A percentile compares a stretch with the other conserved stretches of the same genome.
phyloP scores from a whole-genome alignment of 1,140 invertebrate genomes.

The Sipha flava region DNA sequence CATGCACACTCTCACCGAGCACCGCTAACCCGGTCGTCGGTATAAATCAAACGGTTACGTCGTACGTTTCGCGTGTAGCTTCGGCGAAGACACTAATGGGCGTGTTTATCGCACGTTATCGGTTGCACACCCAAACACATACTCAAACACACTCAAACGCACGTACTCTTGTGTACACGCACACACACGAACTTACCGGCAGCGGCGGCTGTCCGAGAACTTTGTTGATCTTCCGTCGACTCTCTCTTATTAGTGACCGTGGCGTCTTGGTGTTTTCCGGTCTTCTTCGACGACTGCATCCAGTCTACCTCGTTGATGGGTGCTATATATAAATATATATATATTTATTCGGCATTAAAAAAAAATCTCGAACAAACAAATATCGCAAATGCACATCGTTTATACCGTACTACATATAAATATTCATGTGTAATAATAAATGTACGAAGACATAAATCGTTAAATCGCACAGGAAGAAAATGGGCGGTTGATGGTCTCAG shows the following conservation, averaged over 20 bases:
- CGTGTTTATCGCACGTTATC: neutral
- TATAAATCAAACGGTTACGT: constrained; percentile 5
- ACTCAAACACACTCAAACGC: no score
- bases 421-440: neutral
- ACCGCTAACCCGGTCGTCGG: neutral
- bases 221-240: neutral
- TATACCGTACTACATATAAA: neutral
- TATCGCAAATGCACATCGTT: no score
- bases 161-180: no score
- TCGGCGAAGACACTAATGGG: neutral
- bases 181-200: no score
- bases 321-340: neutral
- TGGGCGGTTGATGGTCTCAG: neutral
- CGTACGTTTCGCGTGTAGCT: no score
- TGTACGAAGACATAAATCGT: neutral
- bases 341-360: no score
- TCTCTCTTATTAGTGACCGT: neutral
- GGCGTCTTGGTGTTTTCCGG: constrained; percentile 20
- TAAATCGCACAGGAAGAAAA: neutral
- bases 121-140: no score
- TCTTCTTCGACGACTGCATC: neutral
- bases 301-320: constrained; percentile 13
- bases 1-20: neutral
- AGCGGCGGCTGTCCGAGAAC: neutral
- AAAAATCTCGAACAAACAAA: no score